Evolutionary conservation across 1,140 invertebrate genomes (phyloP), one percentile per base, ranked within the genome.

Genomic region (Drosophila pachea): DNA sequence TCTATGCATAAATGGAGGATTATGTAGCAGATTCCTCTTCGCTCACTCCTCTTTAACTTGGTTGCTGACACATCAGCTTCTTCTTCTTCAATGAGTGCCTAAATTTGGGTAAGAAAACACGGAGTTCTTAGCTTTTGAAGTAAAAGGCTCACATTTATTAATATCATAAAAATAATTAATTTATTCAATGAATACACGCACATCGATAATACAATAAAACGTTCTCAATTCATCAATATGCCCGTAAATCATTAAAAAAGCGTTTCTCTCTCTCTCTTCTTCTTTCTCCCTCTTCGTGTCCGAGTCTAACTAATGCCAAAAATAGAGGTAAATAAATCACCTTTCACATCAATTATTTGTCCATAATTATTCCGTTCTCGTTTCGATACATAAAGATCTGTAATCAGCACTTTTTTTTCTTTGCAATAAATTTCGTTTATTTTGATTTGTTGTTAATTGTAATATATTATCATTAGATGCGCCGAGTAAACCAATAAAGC

Each of bases 61-160:
- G 22, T 22, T 22, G 22, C 22, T 22, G 22, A 22, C 22, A 22
- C 22, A 22, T 22, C 3, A 22, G 22, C 22, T 22, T 22, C 22
- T 3, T 22, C 1, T 3, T 22, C 22, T 22, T 22, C 22, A 22
- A 22, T 2, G 22, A 22, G 22, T 22, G 22, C 22, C 7, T 7
- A 4, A 50, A 14, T 40, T 22, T 22, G 22, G 22, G 14, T n/a
- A 22, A 59, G 7, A 43, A 33, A 42, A 0, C 7, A 5, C 22
- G 3, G 22, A 1, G 1, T 1, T 22, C 45, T 54, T 65, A 70
- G 76, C 79, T 83, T 76, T 83, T 49, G 75, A 84, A 83, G 79
- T 83, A 83, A 84, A 83, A 83, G 79, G 81, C 79, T 84, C 79
- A 79, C 76, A 73, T 83, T 83, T 83, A 83, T 79, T 84, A 59